Conservation (phyloP, 2,113 vertebrate genomes). For the Corythornis madagascariensis region DNA sequence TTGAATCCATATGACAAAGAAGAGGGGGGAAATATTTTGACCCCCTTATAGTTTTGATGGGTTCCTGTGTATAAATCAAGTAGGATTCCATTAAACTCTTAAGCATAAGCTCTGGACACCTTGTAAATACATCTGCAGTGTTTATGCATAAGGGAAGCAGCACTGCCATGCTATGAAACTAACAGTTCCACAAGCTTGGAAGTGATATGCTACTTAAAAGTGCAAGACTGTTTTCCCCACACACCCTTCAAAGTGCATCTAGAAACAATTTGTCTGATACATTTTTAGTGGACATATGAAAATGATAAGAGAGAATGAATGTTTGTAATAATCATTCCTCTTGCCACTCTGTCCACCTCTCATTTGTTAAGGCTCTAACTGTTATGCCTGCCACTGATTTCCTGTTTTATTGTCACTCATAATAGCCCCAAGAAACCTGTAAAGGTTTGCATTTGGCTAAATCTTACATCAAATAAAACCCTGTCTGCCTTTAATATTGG, state of each 20-base stretch:
- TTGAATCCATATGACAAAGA: neutral
- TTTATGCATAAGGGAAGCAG: neutral
- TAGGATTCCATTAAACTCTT: neutral
- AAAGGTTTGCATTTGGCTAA: neutral
- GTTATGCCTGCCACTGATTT: neutral
- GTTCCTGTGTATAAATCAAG: neutral
- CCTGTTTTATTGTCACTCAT: neutral
- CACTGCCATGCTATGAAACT: neutral
- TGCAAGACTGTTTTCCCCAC: neutral
- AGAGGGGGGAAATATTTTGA: neutral
- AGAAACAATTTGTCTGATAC: constrained; percentile 1
- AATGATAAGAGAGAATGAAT: neutral
- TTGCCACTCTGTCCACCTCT: neutral
- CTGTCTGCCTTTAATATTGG: neutral
- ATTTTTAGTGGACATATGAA: constrained; percentile 38
- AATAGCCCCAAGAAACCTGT: neutral
- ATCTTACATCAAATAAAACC: neutral
- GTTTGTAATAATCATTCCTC: neutral
- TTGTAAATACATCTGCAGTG: neutral
- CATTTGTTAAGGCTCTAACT: neutral
- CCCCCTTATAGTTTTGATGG: neutral
- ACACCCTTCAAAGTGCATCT: neutral
- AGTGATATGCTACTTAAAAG: neutral
- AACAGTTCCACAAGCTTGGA: neutral
- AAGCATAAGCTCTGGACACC: neutral